A percentile compares a stretch with the other conserved stretches of the same genome.
Evolutionary conservation across 2,113 vertebrate genomes (phyloP).

Genomic region (Ploceus nigricollis): DNA sequence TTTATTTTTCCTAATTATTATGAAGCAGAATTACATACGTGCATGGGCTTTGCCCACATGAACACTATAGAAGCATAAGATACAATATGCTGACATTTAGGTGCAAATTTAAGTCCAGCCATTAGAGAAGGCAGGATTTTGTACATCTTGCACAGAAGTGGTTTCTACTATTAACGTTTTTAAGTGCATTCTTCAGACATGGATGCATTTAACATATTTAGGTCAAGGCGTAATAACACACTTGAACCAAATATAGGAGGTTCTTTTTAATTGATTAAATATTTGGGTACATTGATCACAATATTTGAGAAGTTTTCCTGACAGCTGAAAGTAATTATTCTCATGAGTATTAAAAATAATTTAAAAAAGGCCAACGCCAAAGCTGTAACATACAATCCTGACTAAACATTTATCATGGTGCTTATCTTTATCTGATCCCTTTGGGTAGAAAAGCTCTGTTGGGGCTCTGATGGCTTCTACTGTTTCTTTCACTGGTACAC

Average conservation of each 20-base stretch:
- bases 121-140: neutral
- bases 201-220: neutral
- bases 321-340: neutral
- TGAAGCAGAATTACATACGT: neutral
- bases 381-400: accelerated
- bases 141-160: neutral
- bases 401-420: accelerated
- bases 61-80: neutral
- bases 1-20: neutral
- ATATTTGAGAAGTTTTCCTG: neutral
- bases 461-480: neutral
- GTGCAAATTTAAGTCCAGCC: neutral
- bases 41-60: neutral
- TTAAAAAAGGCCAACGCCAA: neutral
- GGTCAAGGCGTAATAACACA: neutral
- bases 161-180: neutral
- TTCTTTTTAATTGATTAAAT: neutral
- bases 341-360: neutral
- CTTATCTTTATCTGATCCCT: neutral
- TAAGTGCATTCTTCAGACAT: neutral
- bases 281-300: neutral
- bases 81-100: neutral
- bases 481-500: neutral
- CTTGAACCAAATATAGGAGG: neutral
- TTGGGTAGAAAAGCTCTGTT: neutral